Conservation (phyloP, 1,140 invertebrate species). For the Pollicipes pollicipes region DNA sequence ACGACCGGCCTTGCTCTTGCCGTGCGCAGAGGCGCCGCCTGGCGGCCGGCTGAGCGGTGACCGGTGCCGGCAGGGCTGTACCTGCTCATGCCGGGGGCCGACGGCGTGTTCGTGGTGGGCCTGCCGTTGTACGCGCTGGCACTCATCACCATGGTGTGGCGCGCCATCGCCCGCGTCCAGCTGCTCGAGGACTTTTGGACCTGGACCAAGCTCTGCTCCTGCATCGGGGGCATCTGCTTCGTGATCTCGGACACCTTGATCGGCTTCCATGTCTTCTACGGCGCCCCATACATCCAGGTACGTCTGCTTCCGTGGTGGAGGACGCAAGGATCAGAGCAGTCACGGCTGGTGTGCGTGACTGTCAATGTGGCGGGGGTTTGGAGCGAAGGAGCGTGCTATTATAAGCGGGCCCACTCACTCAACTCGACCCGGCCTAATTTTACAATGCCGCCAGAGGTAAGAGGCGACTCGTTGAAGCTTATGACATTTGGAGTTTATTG, state of each 20-base stretch:
- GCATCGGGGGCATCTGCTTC: conserved; percentile 49
- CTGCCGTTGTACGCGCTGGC: conserved; percentile 54
- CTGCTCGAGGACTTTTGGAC: conserved; percentile 43
- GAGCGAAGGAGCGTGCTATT: no score
- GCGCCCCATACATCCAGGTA: conserved; percentile 50
- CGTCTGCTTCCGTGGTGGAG: conserved; percentile 10
- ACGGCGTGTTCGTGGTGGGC: conserved; percentile 36
- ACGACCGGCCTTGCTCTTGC: no score
- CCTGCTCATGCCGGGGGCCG: conserved; percentile 35
- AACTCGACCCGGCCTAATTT: no score
- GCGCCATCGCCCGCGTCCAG: conserved; percentile 51
- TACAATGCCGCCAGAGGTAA: no score
- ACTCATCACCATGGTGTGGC: conserved; percentile 65
- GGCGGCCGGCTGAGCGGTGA: no score
- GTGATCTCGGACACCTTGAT: conserved; percentile 59
- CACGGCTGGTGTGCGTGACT: no score
- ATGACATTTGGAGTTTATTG: no score
- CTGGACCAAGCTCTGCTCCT: conserved; percentile 54
- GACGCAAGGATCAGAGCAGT: no score
- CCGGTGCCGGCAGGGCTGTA: conserved; percentile 30
- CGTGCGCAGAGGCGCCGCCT: no score
- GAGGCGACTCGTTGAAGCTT: no score
- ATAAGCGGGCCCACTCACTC: no score
- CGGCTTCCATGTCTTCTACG: conserved; percentile 54
- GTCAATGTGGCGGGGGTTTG: no score